Evolutionary conservation across 2,113 vertebrate species (phyloP), one percentile per base, ranked within the genome.

Genomic region (Labeo rohita): DNA sequence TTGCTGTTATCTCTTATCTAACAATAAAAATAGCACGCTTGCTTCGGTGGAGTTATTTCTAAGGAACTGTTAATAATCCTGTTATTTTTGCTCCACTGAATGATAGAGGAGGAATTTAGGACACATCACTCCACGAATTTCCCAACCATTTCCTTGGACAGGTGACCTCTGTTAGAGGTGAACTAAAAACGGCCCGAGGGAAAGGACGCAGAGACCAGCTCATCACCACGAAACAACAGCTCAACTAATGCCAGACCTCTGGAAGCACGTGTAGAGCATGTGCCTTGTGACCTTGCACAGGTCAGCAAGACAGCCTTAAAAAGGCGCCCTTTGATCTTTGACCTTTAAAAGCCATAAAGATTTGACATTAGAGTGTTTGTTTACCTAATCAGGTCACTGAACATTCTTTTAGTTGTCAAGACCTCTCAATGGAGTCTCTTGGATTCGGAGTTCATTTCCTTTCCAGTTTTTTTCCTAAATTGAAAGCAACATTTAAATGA

Each of bases 221-320:
- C 80, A 66, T n/a, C n/a, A 43, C 54, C 61, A 59, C 66, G 21
- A 85, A 85, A 85, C 43, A 84, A 78, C 74, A 59, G 74, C 86
- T 70, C 82, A 76, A 49, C 83, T 56, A 78, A 54, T 74, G 52
- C 82, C 82, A 83, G 84, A 78, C 79, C 80, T 73, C 63, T 28
- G 84, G 83, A 81, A 61, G 52, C 61, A 78, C 82, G 84, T 87
- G 87, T 68, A 73, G 45, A 66, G 50, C 82, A 81, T 83, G 83
- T 66, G 65, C 45, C 73, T 21, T 45, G 79, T 47, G 83, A 89
- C 85, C 85, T 73, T 23, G 61, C 85, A 76, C 56, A 76, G 75
- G 54, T 83, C 88, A 86, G 12, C 77, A 73, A 36, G 54, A 83
- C 21, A 23, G 78, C 45, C 49, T 54, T 82, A 66, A 70, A 54